A percentile compares a stretch with the other conserved stretches of the same genome.
Conservation (phyloP, 2,888 invertebrate species). For the Reticulitermes lucifugus region DNA sequence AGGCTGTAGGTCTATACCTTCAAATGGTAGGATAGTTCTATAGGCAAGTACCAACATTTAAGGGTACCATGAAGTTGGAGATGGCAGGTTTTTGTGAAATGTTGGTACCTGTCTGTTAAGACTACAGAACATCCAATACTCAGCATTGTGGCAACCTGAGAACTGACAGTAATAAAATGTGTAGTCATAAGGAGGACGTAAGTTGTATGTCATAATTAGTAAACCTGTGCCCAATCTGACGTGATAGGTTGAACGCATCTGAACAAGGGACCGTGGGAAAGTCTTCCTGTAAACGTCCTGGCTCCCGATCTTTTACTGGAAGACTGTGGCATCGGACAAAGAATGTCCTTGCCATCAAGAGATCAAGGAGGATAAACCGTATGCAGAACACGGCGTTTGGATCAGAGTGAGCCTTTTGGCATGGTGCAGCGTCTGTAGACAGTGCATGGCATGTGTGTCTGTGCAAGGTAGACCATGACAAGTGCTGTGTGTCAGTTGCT, state of each 20-base stretch:
- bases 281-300: not conserved
- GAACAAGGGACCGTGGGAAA: not conserved
- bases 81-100: too few relatives aligned
- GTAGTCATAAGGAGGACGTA: too few relatives aligned
- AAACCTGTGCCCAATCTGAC: not conserved
- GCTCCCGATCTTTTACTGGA: not conserved
- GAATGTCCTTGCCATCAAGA: not conserved
- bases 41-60: too few relatives aligned
- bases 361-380: not conserved
- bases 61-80: too few relatives aligned
- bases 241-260: not conserved
- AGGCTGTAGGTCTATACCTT: too few relatives aligned
- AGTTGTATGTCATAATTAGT: too few relatives aligned
- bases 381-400: not conserved
- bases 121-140: too few relatives aligned
- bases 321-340: not conserved
- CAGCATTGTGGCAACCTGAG: too few relatives aligned
- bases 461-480: not conserved
- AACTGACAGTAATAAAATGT: too few relatives aligned
- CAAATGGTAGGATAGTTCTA: too few relatives aligned
- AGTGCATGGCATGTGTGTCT: not conserved
- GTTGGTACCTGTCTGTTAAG: too few relatives aligned
- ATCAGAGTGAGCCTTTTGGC: not conserved
- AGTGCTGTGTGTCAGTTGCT: too few relatives aligned
- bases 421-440: not conserved